phyloP scores from a whole-genome alignment of 2,888 invertebrate species.

The Axea sp. region DNA sequence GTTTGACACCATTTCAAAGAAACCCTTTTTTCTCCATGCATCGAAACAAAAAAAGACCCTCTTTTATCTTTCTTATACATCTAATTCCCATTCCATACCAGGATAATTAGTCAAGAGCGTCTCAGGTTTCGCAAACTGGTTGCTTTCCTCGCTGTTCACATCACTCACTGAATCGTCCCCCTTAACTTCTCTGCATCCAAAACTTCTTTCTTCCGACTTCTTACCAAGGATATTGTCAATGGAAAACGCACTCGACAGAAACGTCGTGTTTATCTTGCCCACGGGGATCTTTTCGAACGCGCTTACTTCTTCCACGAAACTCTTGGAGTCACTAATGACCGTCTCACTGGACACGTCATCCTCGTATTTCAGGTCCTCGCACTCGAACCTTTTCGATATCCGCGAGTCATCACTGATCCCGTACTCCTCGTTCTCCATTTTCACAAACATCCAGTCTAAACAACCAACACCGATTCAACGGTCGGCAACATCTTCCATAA shows the following conservation, averaged over 20 bases:
- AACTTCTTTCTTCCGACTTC: constrained; percentile 63
- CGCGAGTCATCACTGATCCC: neutral
- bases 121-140: constrained; percentile 65
- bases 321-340: constrained; percentile 27
- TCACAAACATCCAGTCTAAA: no score
- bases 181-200: constrained; percentile 25
- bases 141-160: constrained; percentile 58
- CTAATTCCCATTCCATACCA: no score
- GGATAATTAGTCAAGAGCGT: constrained; percentile 61
- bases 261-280: constrained; percentile 13
- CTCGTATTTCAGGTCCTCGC: no score
- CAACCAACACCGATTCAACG: no score
- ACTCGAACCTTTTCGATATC: constrained; percentile 11
- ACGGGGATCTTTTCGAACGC: constrained; percentile 56
- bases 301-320: constrained; percentile 18
- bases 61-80: no score
- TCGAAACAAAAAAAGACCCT: no score
- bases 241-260: constrained; percentile 72
- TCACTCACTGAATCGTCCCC: constrained; percentile 56
- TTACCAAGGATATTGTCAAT: constrained; percentile 74
- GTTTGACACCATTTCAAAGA: no score
- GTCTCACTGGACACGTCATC: constrained; percentile 36
- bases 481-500: no score
- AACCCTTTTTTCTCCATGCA: no score
- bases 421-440: neutral